Base-by-base conservation (phyloP, 2,797 vertebrate genomes). In the Meda fulgida region DNA sequence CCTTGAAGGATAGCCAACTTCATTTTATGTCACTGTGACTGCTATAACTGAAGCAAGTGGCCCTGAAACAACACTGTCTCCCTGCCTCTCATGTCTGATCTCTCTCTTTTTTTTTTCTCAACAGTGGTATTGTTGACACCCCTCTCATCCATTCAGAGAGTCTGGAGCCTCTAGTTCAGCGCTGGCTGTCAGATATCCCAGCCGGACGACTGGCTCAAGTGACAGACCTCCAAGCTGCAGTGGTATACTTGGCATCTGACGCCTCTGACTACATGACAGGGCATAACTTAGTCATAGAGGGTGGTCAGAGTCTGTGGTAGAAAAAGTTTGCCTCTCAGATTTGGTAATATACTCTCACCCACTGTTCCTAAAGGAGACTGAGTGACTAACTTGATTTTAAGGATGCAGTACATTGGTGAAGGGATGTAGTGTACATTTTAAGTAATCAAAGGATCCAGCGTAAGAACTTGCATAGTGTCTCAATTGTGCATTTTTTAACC, bases 211-310 rank as follows among this genome's bases (percentile, higher is more conserved):
- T 97, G 95, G 96, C 96, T 91, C 95, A 89, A 94, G 95, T 95
- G 91, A 96, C 95, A 31, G 97, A 97, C 93, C 95, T 97, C 93
- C 96, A 96, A 95, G 96, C 96, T 73, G 96, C 95, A 0, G 92
- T 96, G n/a, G 95, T 97, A 93, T 96, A 94, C 88, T 94, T 97
- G 96, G 96, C 96, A 94, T 96, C 94, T 14, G 96, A 97, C 87
- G 95, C 94, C 91, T 96, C 96, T 0, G 94, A 96, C 93, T 96
- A 96, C 93, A 95, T 97, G 96, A 97, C 96, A 67, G 96, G 96
- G 91, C 97, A 97, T 91, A 97, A 97, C 93, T 96, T 97, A 96
- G 96, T 96, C 95, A 97, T 96, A 87, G 96, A 97, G 86, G 96
- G 95, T 63, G 96, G 96, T 89, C 96, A 97, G 95, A 96, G 96